phyloP scores from a whole-genome alignment of 2,888 invertebrate species.

The Sipha maydis region DNA sequence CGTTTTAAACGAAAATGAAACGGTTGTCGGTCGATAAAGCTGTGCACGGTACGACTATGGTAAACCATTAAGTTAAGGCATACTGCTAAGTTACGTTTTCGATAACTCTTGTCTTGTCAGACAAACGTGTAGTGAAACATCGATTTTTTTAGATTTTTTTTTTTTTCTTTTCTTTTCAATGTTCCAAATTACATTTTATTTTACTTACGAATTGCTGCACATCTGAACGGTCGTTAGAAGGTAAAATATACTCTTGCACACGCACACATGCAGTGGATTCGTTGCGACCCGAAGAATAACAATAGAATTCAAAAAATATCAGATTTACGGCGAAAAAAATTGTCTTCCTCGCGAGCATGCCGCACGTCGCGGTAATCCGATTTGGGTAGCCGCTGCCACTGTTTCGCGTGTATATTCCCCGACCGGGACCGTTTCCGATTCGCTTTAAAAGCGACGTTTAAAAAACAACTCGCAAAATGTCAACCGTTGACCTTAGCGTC shows the following conservation, averaged over 20 bases:
- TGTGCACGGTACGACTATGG: too few relatives aligned
- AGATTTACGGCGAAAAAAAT: neutral
- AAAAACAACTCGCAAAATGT: constrained; percentile 56
- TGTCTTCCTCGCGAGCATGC: neutral
- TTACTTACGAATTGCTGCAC: too few relatives aligned
- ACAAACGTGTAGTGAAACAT: too few relatives aligned
- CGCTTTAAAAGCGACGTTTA: constrained; percentile 62
- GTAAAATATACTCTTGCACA: neutral
- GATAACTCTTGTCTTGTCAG: too few relatives aligned
- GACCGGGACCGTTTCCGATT: constrained; percentile 59
- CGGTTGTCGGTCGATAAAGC: too few relatives aligned
- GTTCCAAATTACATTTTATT: too few relatives aligned
- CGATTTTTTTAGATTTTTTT: too few relatives aligned
- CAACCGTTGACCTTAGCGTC: constrained; percentile 59
- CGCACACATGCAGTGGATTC: neutral
- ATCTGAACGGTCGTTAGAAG: too few relatives aligned
- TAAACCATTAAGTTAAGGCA: too few relatives aligned
- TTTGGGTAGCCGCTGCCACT: neutral
- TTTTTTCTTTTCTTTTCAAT: too few relatives aligned
- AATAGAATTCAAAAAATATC: neutral
- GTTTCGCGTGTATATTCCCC: constrained; percentile 31
- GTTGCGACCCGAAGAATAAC: neutral
- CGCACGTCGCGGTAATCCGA: constrained; percentile 36
- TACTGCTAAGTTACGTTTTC: too few relatives aligned
- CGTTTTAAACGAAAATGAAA: too few relatives aligned